Evolutionary conservation across 2,113 vertebrate genomes (phyloP).

Genomic region (Noctilio leporinus): DNA sequence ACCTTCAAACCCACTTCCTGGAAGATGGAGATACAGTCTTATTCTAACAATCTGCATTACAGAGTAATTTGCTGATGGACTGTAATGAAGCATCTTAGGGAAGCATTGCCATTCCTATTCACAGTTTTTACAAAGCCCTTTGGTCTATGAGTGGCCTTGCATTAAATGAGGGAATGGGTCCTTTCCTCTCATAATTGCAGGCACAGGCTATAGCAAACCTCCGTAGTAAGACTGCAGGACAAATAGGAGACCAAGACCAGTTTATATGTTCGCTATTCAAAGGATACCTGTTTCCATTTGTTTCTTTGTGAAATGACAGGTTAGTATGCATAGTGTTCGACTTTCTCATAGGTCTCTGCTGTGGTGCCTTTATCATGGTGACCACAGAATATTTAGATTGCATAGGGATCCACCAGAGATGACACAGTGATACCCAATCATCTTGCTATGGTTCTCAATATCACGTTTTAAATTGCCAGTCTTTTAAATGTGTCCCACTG

Average conservation of each 20-base stretch:
- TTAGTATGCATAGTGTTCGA: neutral
- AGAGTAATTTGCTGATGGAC: constrained; percentile 30
- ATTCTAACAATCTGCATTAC: constrained; percentile 21
- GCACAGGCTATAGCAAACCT: neutral
- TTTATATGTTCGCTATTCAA: neutral
- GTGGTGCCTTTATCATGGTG: neutral
- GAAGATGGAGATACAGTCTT: neutral
- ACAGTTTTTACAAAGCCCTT: neutral
- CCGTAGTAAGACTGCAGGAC: neutral
- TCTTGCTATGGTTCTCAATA: neutral
- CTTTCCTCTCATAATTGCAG: neutral
- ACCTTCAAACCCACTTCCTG: constrained; percentile 35
- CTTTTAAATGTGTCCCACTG: neutral
- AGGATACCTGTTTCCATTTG: neutral
- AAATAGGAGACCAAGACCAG: constrained; percentile 2
- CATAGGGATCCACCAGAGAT: neutral
- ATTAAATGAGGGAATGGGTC: neutral
- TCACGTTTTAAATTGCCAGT: neutral
- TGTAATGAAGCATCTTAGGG: constrained; percentile 6
- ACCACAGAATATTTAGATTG: neutral
- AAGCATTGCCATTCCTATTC: neutral
- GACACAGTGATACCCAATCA: neutral
- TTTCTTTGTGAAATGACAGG: neutral
- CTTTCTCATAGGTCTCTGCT: neutral
- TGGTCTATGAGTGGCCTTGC: neutral